Conservation (phyloP, 2,797 vertebrate genomes). For the Diplodus sargus region DNA sequence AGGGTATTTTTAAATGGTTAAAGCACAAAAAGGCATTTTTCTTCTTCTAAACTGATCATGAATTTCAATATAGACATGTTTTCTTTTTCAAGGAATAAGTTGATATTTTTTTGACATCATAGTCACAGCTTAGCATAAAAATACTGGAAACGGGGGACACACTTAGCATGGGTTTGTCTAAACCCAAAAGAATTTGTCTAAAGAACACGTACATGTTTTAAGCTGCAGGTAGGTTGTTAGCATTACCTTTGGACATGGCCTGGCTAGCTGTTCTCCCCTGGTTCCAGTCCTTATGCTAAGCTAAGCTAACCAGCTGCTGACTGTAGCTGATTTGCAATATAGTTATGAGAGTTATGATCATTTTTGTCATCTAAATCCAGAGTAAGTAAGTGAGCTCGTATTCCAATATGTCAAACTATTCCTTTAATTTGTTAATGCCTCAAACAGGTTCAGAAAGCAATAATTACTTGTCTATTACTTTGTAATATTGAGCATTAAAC, state of each 20-base stretch:
- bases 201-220: no score
- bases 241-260: no score
- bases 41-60: not conserved
- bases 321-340: not conserved
- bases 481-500: no score
- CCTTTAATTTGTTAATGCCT: no score
- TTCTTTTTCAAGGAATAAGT: not conserved
- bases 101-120: not conserved
- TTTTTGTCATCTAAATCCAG: no score
- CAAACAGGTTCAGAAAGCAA: no score
- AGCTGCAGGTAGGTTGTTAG: not conserved
- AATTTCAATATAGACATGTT: not conserved
- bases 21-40: not conserved
- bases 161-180: not conserved
- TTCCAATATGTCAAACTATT: no score
- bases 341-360: not conserved
- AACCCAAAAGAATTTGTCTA: not conserved
- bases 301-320: not conserved
- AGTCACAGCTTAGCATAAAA: no score
- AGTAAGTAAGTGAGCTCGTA: no score
- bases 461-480: no score
- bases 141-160: not conserved
- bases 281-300: not conserved
- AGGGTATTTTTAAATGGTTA: not conserved
- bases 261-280: no score